Base-by-base conservation (phyloP, 2,113 vertebrate genomes). In the Lophura nycthemera region DNA sequence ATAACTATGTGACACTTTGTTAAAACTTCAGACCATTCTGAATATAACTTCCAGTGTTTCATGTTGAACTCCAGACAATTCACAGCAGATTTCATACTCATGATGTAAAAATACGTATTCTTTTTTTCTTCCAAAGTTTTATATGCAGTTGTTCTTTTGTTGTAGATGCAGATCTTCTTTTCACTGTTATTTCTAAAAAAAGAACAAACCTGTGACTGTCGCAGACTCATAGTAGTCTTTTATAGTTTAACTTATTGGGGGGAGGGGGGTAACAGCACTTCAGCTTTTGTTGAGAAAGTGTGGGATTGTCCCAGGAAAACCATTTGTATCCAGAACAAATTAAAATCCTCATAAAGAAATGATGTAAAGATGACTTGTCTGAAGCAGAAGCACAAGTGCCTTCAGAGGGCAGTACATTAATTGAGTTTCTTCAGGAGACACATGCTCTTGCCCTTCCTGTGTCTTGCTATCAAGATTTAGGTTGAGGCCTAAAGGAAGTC, bases 311-410 rank as follows among this genome's bases (percentile, higher is more conserved):
- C 92, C 95, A 70, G 71, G 54, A 63, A 93, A 96, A 93, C 43
- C 59, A 48, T 93, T 96, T 96, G 76, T 95, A 95, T 61, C 94
- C 70, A 54, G 86, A 95, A 82, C 27, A 96, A 92, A 92, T 86
- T 54, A 45, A 70, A 80, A 75, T 83, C 85, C 84, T 75, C 19
- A 0, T 84, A 59, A 57, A 29, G 64, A 92, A 77, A 60, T 80
- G 13, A 22, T 83, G 5, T 71, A 56, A 56, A 91, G 94, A 50
- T 81, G 17, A 96, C 87, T 94, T 84, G 78, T 83, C 60, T 56
- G 95, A 96, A 96, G 96, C 96, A 97, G 97, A 97, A 98, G 97
- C 97, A 98, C 98, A 98, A 97, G 97, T 98, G 97, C 97, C 97
- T 98, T 98, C 96, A 47, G 71, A 94, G 97, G 97, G 97, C 96